Evolutionary conservation across 2,888 invertebrate species (phyloP).

Genomic region (Macaria liturata): DNA sequence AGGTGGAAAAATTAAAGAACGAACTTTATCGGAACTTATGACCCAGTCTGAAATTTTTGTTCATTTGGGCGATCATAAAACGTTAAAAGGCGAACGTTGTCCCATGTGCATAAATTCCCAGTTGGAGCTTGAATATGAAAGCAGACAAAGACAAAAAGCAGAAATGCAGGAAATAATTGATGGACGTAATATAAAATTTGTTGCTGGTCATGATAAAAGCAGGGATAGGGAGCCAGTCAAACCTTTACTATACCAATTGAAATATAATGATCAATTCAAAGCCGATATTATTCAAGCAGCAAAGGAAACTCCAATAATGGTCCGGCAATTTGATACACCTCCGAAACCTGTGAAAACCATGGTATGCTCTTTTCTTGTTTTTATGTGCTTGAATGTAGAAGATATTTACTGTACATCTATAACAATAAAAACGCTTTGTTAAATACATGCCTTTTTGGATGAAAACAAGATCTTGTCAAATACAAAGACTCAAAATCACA

Average conservation of each 20-base stretch:
- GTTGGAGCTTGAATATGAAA: constrained; percentile 9
- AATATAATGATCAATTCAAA: constrained; percentile 30
- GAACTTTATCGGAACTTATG: constrained; percentile 7
- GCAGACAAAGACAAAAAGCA: neutral
- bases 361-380: constrained; percentile 13
- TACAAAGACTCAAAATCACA: no score
- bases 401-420: no score
- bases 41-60: neutral
- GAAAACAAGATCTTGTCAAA: no score
- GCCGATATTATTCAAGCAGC: constrained; percentile 8
- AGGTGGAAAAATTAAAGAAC: neutral
- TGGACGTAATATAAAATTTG: neutral
- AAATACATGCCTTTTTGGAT: no score
- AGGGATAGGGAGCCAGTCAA: constrained; percentile 30
- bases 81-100: neutral
- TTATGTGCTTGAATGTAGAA: no score
- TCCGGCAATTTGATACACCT: neutral
- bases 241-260: constrained; percentile 46
- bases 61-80: constrained; percentile 3
- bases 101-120: constrained; percentile 7
- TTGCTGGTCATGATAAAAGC: constrained; percentile 11
- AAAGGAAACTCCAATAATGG: neutral
- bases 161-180: constrained; percentile 1
- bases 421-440: no score
- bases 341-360: constrained; percentile 11